Evolutionary conservation across 2,888 invertebrate genomes (phyloP).

Genomic region (Tipula helvola): DNA sequence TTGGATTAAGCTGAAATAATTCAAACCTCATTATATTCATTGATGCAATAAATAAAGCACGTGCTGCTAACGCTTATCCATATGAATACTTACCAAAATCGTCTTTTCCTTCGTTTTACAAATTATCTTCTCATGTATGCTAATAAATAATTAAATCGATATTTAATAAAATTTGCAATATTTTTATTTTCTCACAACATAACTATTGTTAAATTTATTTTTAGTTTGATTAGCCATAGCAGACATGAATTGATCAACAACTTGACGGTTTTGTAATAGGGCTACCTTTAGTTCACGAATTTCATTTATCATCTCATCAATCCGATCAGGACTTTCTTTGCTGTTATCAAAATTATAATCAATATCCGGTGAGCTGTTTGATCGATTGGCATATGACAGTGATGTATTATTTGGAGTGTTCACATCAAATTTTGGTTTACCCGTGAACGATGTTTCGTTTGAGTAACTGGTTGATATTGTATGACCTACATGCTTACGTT

Average conservation of each 20-base stretch:
- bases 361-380: conserved; percentile 29
- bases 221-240: neutral
- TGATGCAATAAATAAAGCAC: too few species aligned
- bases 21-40: too few species aligned
- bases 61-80: too few species aligned
- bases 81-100: too few species aligned
- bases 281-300: conserved; percentile 51
- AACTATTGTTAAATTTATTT: conserved; percentile 31
- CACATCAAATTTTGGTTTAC: conserved; percentile 46
- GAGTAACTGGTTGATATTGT: conserved; percentile 50
- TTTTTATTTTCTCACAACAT: too few species aligned
- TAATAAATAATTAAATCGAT: too few species aligned
- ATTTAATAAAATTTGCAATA: too few species aligned
- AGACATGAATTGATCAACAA: conserved; percentile 31
- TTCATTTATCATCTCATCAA: conserved; percentile 53
- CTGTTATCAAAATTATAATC: conserved; percentile 44
- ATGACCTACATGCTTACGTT: conserved; percentile 55
- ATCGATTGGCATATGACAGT: neutral
- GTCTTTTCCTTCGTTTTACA: too few species aligned
- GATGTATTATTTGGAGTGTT: conserved; percentile 26
- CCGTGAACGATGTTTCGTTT: conserved; percentile 48
- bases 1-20: too few species aligned
- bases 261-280: conserved; percentile 37
- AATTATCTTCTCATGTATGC: too few species aligned
- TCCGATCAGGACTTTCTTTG: conserved; percentile 52